Evolutionary conservation across 64 coral and sea anemone genomes (phyloP).

Genomic region (Stichodactyla mertensii): DNA sequence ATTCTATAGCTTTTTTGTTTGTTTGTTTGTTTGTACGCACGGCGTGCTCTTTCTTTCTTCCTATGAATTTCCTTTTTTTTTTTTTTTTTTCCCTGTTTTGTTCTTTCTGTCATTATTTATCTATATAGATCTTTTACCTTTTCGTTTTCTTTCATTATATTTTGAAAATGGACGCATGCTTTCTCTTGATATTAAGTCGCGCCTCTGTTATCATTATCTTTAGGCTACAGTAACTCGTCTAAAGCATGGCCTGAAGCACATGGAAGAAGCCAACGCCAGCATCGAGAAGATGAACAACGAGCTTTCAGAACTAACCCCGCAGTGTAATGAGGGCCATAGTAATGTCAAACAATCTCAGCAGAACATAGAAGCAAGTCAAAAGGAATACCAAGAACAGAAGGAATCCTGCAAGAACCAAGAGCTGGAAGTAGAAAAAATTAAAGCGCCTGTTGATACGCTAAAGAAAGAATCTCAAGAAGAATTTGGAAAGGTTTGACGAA

Average conservation of each 20-base stretch:
- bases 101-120: neutral
- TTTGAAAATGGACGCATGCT: neutral
- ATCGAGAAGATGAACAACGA: slow-evolving; percentile 78
- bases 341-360: slow-evolving; percentile 73
- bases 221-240: slow-evolving; percentile 57
- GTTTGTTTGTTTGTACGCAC: no score
- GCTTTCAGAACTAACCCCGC: slow-evolving; percentile 55
- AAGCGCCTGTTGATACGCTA: slow-evolving; percentile 71
- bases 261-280: slow-evolving; percentile 71
- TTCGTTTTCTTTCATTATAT: neutral
- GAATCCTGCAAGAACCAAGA: slow-evolving; percentile 89
- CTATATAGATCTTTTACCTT: no score
- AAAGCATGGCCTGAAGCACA: slow-evolving; percentile 59
- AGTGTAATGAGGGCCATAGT: slow-evolving; percentile 46
- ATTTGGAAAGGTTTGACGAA: slow-evolving; percentile 62
- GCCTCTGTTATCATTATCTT: neutral
- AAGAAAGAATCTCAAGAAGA: slow-evolving; percentile 73
- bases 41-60: no score
- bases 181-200: neutral
- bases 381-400: slow-evolving; percentile 62
- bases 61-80: no score
- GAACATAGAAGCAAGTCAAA: slow-evolving; percentile 73
- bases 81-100: neutral
- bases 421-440: slow-evolving; percentile 76
- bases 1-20: no score